Evolutionary conservation across 2,113 vertebrate species (phyloP).

Genomic region (Misgurnus anguillicaudatus): DNA sequence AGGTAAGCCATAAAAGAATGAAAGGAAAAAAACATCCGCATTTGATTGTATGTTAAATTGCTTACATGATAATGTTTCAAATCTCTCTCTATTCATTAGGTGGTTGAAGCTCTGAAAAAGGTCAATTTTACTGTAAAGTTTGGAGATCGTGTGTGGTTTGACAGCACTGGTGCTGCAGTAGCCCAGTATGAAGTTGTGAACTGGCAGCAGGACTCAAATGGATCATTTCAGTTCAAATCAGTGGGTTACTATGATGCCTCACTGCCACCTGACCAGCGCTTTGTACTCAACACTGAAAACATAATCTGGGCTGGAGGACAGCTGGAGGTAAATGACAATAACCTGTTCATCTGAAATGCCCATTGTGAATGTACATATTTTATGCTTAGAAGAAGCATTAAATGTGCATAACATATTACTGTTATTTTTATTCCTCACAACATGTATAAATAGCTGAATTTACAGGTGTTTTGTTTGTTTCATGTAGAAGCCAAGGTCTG

Average conservation of each 20-base stretch:
- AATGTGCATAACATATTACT: too few relatives aligned
- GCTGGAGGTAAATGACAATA: conserved; percentile 49
- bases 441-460: too few relatives aligned
- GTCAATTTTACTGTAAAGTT: conserved; percentile 69
- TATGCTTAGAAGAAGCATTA: too few relatives aligned
- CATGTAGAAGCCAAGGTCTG: conserved; percentile 40
- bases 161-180: conserved; percentile 66
- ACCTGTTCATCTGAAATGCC: too few relatives aligned
- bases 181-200: conserved; percentile 1
- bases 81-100: conserved; percentile 44
- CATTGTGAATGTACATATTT: too few relatives aligned
- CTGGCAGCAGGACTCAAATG: background rate
- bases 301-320: conserved; percentile 38
- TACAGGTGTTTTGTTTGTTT: too few relatives aligned
- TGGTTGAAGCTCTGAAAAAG: conserved; percentile 43
- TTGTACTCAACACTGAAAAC: background rate
- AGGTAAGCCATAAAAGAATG: conserved; percentile 58
- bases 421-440: too few relatives aligned
- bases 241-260: background rate
- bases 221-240: background rate
- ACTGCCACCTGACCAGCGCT: background rate
- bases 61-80: background rate
- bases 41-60: background rate
- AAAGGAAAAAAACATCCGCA: background rate
- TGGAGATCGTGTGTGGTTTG: conserved; percentile 70